Evolutionary conservation across 2,888 invertebrate species (phyloP).

Genomic region (Lycaena phlaeas): DNA sequence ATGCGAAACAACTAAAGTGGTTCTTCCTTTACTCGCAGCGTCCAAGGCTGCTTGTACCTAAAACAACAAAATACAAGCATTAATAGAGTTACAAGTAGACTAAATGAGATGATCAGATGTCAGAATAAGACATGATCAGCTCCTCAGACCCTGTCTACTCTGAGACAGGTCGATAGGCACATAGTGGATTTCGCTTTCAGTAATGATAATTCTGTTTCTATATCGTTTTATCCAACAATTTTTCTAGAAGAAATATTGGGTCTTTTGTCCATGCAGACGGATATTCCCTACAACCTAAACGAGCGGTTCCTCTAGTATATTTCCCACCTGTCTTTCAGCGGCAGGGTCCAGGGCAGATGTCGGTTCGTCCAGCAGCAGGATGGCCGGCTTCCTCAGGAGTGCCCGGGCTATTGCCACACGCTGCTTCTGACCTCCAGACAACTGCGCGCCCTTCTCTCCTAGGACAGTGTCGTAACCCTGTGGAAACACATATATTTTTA

Average conservation of each 20-base stretch:
- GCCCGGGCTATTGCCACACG: conserved; percentile 88
- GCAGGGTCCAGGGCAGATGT: conserved; percentile 88
- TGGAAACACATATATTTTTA: conserved; percentile 1
- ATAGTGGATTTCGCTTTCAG: no score
- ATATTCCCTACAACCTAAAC: no score
- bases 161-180: no score
- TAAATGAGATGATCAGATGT: no score
- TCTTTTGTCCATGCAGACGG: no score
- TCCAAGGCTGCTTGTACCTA: conserved; percentile 74
- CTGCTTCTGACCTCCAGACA: conserved; percentile 89
- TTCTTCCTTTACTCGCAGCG: conserved; percentile 79
- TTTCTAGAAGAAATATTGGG: no score
- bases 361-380: conserved; percentile 85
- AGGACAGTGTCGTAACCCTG: conserved; percentile 83
- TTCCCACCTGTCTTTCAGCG: conserved; percentile 79
- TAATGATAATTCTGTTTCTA: no score
- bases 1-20: conserved; percentile 83
- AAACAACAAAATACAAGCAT: neutral
- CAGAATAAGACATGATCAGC: no score
- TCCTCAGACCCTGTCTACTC: no score
- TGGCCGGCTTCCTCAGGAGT: conserved; percentile 78
- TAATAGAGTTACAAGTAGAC: no score
- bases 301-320: no score
- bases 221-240: no score
- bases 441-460: conserved; percentile 82